Evolutionary conservation across 2,113 vertebrate species (phyloP).

Genomic region (Noctilio leporinus): DNA sequence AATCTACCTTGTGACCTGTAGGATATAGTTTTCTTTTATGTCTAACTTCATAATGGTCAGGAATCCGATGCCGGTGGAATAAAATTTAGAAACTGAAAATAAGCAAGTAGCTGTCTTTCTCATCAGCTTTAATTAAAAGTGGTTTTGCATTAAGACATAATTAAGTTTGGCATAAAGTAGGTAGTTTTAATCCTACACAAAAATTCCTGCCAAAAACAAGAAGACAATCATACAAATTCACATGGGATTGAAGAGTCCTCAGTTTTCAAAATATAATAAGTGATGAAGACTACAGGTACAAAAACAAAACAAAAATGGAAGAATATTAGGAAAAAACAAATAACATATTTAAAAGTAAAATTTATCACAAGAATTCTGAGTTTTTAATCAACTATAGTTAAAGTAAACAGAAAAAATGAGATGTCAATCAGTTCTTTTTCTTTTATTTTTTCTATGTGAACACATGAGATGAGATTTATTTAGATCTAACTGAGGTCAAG

Average conservation of each 20-base stretch:
- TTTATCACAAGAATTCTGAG: background rate
- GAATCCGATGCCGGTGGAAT: background rate
- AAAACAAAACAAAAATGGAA: background rate
- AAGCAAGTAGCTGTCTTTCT: background rate
- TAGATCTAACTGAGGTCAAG: background rate
- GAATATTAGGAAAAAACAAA: background rate
- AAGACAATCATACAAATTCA: constrained; percentile 1
- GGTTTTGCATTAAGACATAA: background rate
- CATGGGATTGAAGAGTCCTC: background rate
- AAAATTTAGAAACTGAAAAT: constrained; percentile 31
- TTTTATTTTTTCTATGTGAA: background rate
- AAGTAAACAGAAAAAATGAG: constrained; percentile 27
- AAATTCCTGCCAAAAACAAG: constrained; percentile 24
- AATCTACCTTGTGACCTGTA: background rate
- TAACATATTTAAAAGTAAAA: constrained; percentile 14
- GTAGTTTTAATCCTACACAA: background rate
- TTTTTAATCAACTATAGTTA: background rate
- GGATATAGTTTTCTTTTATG: background rate
- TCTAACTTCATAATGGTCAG: background rate
- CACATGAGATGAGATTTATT: background rate
- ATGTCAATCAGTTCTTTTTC: background rate
- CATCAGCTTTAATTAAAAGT: constrained; percentile 4
- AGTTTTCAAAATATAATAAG: constrained; percentile 31
- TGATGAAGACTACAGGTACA: background rate
- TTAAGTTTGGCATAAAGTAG: constrained; percentile 40